Evolutionary conservation across 2,113 vertebrate genomes (phyloP).

Genomic region (Trichechus manatus): DNA sequence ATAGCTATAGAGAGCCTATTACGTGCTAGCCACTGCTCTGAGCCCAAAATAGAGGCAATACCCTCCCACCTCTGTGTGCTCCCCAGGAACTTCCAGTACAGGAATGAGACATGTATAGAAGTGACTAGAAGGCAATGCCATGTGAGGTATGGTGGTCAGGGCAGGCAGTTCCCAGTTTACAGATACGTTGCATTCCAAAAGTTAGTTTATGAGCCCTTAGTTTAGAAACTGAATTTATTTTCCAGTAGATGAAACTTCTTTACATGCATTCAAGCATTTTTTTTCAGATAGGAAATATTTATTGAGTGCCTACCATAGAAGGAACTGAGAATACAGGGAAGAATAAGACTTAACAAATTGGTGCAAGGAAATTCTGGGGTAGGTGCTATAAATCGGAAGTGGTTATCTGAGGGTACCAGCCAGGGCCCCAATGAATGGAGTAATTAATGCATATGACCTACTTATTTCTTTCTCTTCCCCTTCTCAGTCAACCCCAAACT

Average conservation of each 20-base stretch:
- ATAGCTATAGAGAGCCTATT: background rate
- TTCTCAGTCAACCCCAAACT: background rate
- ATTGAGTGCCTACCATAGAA: background rate
- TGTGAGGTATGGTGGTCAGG: background rate
- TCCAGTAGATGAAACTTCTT: background rate
- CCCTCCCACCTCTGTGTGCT: background rate
- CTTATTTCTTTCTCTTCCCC: background rate
- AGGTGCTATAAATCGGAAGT: background rate
- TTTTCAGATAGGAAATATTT: constrained; percentile 52
- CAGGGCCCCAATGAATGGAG: too few species aligned
- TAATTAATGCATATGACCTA: background rate
- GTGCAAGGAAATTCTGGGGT: background rate
- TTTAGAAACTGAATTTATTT: constrained; percentile 15
- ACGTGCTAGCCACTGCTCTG: background rate
- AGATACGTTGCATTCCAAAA: background rate
- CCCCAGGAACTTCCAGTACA: background rate
- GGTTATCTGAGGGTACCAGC: background rate
- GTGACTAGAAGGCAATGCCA: background rate
- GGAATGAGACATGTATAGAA: background rate
- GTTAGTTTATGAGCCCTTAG: constrained; percentile 35
- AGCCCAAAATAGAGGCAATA: background rate
- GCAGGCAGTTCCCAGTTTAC: background rate
- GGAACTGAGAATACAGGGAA: background rate
- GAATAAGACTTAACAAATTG: background rate
- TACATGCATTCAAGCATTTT: background rate